Percentiles rank a stretch among this genome's conserved stretches.
Conservation (phyloP, 2,113 vertebrate species). For the Calyptomena viridis region DNA sequence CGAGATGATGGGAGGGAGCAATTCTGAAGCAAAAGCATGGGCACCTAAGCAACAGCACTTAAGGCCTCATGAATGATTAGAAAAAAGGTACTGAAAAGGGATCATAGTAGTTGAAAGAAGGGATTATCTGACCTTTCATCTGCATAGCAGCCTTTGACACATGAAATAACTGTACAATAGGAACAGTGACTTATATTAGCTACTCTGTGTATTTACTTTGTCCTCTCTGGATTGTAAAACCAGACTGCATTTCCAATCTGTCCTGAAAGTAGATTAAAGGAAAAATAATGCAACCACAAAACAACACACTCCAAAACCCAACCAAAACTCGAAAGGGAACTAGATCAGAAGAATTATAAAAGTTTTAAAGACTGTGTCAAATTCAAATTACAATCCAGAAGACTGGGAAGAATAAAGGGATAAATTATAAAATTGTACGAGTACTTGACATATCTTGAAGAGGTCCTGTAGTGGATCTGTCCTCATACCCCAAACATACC, state of each 20-base stretch:
- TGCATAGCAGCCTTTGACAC: background rate
- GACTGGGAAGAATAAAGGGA: background rate
- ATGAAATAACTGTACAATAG: background rate
- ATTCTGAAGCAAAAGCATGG: background rate
- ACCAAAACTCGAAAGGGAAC: background rate
- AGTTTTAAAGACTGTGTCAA: background rate
- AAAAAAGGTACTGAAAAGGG: background rate
- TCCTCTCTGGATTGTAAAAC: background rate
- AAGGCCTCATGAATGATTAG: background rate
- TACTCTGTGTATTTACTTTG: background rate
- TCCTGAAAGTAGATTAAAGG: background rate
- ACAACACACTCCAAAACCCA: background rate
- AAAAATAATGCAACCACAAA: background rate
- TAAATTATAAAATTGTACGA: background rate
- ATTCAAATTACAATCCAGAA: background rate
- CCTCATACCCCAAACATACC: rapidly evolving
- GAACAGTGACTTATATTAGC: background rate
- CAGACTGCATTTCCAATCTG: background rate
- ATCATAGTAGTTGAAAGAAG: background rate
- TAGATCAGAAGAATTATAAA: background rate
- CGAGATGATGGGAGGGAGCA: background rate
- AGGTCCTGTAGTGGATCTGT: background rate
- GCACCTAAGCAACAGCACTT: background rate
- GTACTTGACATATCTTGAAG: background rate
- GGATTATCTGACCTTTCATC: background rate